A percentile compares a stretch with the other conserved stretches of the same genome.
phyloP scores from a whole-genome alignment of 1,140 invertebrate species.

The Mesaphorura yosii region DNA sequence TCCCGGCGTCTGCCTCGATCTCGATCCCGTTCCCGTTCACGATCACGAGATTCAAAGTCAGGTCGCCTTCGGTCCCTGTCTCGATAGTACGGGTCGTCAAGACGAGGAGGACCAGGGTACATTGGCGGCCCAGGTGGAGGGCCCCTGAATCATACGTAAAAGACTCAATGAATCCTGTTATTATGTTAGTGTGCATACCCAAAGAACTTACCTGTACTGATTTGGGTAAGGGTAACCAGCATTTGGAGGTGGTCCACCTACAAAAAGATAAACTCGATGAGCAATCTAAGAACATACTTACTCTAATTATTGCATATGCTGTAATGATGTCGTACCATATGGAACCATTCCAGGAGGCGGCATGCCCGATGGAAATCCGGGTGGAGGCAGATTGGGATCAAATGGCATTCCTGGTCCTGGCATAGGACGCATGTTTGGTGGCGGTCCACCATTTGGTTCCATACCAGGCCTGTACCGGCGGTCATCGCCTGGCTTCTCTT shows the following conservation, averaged over 20 bases:
- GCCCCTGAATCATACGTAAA: background rate
- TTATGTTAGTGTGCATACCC: background rate
- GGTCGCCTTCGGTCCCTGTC: background rate
- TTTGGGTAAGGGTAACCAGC: background rate
- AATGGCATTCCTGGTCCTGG: constrained; percentile 7
- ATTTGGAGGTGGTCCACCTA: constrained; percentile 1
- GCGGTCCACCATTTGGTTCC: constrained; percentile 7
- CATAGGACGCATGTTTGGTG: background rate
- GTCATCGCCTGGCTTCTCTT: background rate
- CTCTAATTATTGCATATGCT: no score
- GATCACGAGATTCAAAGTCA: constrained; percentile 1
- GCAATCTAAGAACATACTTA: no score
- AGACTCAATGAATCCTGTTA: background rate
- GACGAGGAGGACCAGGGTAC: constrained; percentile 7
- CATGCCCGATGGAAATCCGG: constrained; percentile 9
- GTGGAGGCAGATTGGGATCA: constrained; percentile 7
- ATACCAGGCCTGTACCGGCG: background rate
- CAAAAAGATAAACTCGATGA: background rate
- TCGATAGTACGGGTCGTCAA: background rate
- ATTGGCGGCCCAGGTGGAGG: background rate
- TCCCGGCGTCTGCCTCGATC: constrained; percentile 7
- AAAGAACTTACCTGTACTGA: background rate
- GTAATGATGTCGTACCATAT: no score
- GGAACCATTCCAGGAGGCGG: constrained; percentile 20
- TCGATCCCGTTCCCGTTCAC: constrained; percentile 16